Base-by-base conservation (phyloP, 1,140 invertebrate species). In the Eurosta solidaginis region DNA sequence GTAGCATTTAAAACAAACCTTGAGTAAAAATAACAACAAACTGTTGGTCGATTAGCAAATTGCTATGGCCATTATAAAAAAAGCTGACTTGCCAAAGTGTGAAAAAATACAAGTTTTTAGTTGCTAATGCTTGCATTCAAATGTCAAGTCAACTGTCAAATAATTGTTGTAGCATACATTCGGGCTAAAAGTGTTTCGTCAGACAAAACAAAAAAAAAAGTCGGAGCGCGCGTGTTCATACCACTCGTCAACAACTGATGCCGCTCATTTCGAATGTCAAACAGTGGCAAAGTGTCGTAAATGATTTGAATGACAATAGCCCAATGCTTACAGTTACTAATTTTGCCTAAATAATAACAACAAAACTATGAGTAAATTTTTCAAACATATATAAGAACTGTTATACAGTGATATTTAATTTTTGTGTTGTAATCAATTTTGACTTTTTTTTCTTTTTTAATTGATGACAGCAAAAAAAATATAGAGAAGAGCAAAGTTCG, bases 51-150 rank as follows among this genome's bases (percentile, higher is more conserved):
- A n/a, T 36, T 40, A 68, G 33, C 3, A 0, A 68, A 33, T 42
- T 22, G 33, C 1, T 7, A 42, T 2, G 33, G 59, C 59, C 59
- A 68, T 40, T 40, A 40, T n/a, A n/a, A n/a, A n/a, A 33, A 40
- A 40, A 17, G 59, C 33, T 40, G 59, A 68, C 59, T 33, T 68
- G 59, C 40, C 59, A 68, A 36, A 68, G 59, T 68, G 59, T 68
- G 59, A 68, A 68, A 29, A 20, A 17, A 27, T 20, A 68, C 59
- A 68, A 40, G 33, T 42, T 68, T 68, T 68, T 40, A 33, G 3
- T 7, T 40, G 33, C 59, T 3, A 22, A 2, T 68, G 40, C n/a
- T 68, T 29, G 59, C 59, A 68, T 68, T 68, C 59, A 40, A 20
- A 42, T 68, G 59, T 20, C 59, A 68, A 36, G 29, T 40, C 10